Evolutionary conservation across 2,797 vertebrate species (phyloP).

Genomic region (Muscicapa striata): DNA sequence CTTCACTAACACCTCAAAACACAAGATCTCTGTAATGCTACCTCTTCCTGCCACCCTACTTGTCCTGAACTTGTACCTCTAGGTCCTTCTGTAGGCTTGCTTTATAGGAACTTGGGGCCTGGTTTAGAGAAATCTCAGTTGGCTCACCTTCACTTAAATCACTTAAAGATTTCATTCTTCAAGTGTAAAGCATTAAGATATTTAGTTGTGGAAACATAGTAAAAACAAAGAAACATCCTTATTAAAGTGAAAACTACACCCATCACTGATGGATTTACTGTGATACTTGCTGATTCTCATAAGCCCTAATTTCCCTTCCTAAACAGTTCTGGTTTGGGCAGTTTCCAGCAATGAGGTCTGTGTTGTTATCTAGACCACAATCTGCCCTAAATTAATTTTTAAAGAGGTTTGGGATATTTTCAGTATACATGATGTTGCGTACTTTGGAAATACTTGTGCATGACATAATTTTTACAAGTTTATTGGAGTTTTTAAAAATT

Average conservation of each 20-base stretch:
- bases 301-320: background rate
- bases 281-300: background rate
- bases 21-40: fast-evolving
- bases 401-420: background rate
- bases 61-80: background rate
- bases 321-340: background rate
- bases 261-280: background rate
- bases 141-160: background rate
- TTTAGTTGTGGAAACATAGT: background rate
- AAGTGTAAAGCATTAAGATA: background rate
- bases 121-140: background rate
- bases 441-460: background rate
- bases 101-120: background rate
- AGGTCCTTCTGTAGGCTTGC: background rate
- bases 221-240: background rate
- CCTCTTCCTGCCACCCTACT: background rate
- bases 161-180: background rate
- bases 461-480: background rate
- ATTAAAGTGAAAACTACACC: background rate
- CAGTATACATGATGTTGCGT: fast-evolving
- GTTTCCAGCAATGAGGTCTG: background rate
- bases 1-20: background rate
- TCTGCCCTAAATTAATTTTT: background rate
- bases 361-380: background rate
- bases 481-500: background rate